A percentile compares a stretch with the other conserved stretches of the same genome.
These are phyloP conservation scores for Phrynocephalus forsythii DNA, from an alignment of 2,797 vertebrate species.

Conservation along the genomic window DNA sequence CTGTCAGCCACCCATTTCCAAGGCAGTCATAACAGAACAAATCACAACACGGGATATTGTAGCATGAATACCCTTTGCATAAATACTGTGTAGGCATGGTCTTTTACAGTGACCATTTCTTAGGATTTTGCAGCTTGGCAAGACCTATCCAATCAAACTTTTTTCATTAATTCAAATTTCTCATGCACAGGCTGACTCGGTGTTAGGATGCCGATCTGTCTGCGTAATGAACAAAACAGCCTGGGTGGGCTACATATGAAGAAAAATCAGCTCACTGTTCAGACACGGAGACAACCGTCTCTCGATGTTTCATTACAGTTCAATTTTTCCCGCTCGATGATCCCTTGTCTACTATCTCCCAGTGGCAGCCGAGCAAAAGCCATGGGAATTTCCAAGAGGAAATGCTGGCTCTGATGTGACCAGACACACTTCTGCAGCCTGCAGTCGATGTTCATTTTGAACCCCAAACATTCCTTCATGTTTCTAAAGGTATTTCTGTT, in stretches of 20 bases:
- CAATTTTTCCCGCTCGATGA: no score
- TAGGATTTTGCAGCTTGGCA: neutral
- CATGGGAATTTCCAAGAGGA: conserved; percentile 72
- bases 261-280: no score
- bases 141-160: neutral
- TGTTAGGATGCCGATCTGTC: neutral
- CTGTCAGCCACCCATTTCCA: neutral
- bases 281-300: neutral
- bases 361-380: conserved; percentile 40
- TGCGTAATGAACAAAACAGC: neutral
- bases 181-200: neutral
- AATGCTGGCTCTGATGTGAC: conserved; percentile 64
- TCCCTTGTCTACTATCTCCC: conserved; percentile 43
- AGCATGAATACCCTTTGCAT: neutral
- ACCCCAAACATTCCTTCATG: conserved; percentile 69
- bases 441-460: conserved; percentile 75
- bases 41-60: neutral
- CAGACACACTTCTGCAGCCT: conserved; percentile 72
- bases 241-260: neutral
- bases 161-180: neutral
- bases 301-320: conserved; percentile 25
- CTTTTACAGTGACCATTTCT: neutral
- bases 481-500: conserved; percentile 71
- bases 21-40: neutral
- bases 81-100: neutral